phyloP scores from a whole-genome alignment of 1,140 invertebrate genomes.

The Bombus superbus region DNA sequence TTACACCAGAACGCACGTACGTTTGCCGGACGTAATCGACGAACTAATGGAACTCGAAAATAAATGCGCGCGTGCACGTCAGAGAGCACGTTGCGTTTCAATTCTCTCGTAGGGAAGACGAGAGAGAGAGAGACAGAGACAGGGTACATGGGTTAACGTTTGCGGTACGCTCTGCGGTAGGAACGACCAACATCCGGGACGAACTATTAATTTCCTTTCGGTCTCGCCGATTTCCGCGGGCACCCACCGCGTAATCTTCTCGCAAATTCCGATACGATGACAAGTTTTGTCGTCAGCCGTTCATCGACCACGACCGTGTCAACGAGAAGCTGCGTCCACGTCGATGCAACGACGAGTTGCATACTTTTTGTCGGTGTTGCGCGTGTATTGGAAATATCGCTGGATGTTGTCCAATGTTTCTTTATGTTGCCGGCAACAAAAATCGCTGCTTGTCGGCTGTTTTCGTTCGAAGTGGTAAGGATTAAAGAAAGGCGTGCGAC shows the following conservation, averaged over 20 bases:
- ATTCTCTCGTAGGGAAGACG: conserved; percentile 33
- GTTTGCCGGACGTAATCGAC: neutral
- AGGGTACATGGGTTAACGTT: conserved; percentile 58
- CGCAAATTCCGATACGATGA: conserved; percentile 50
- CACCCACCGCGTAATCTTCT: conserved; percentile 61
- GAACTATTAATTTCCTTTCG: conserved; percentile 74
- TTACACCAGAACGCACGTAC: no score
- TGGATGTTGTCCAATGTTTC: no score
- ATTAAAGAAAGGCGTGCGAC: no score
- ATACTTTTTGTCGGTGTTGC: no score
- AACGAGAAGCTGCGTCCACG: no score
- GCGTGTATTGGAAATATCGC: no score
- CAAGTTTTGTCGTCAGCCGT: conserved; percentile 21
- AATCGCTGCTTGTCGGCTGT: no score
- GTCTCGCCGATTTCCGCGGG: conserved; percentile 65
- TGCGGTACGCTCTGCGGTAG: conserved; percentile 69
- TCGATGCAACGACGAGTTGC: no score
- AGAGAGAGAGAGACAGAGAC: neutral
- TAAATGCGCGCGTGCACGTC: conserved; percentile 33
- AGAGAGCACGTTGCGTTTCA: conserved; percentile 12
- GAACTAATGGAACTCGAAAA: neutral
- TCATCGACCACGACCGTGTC: no score
- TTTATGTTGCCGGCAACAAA: no score
- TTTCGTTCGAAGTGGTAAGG: no score
- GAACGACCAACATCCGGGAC: conserved; percentile 66